Percentiles rank a stretch among this genome's conserved stretches.
Evolutionary conservation across 1,140 invertebrate genomes (phyloP).

Genomic region (Caenorhabditis inopinata): DNA sequence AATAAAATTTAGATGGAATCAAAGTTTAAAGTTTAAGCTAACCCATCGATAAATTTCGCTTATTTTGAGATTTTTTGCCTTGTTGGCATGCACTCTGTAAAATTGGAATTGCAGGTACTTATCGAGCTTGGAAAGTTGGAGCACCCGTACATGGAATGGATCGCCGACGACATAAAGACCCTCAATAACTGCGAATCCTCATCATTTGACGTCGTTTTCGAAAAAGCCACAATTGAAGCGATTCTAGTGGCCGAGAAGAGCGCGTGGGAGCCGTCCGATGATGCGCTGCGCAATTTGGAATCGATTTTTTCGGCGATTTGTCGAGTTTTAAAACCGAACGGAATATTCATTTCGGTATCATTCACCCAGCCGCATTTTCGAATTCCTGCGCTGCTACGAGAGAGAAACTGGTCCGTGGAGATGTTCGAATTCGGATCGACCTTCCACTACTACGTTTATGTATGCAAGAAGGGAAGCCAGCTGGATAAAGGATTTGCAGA

Average conservation of each 20-base stretch:
- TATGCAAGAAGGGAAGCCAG: conserved; percentile 61
- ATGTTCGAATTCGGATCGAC: conserved; percentile 66
- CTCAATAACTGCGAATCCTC: conserved; percentile 27
- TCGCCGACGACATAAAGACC: conserved; percentile 53
- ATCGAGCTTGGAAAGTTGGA: conserved; percentile 67
- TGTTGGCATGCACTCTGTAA: too few species aligned
- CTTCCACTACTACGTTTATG: conserved; percentile 70
- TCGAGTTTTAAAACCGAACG: conserved; percentile 63
- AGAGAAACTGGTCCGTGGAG: conserved; percentile 65
- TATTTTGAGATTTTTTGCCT: neutral
- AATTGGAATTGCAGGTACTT: conserved; percentile 63
- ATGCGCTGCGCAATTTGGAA: conserved; percentile 62
- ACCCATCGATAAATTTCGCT: too few species aligned
- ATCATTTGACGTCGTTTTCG: conserved; percentile 70
- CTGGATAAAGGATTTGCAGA: neutral
- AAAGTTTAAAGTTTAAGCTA: too few species aligned
- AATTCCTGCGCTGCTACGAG: conserved; percentile 59
- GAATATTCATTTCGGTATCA: conserved; percentile 70
- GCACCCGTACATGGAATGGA: conserved; percentile 53
- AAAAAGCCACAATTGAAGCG: conserved; percentile 71
- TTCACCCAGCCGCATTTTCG: conserved; percentile 71
- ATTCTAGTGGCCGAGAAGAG: conserved; percentile 69
- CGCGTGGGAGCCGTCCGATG: conserved; percentile 68
- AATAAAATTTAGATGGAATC: too few species aligned
- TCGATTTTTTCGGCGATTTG: conserved; percentile 65